phyloP scores from a whole-genome alignment of 1,140 invertebrate species.

The Brachionus asplanchnoidis region DNA sequence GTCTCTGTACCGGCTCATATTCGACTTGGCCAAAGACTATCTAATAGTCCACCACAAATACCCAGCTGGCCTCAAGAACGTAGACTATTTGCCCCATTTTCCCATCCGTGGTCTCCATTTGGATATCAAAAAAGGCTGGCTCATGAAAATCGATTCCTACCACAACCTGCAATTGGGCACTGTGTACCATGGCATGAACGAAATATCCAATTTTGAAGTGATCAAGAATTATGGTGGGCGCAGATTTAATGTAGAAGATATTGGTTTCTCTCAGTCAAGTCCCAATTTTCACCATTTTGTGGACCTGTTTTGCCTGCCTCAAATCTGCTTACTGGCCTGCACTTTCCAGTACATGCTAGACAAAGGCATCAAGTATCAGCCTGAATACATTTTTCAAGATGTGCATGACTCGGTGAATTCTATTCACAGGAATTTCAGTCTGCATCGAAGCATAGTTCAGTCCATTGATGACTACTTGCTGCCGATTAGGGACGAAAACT shows the following conservation, averaged over 20 bases:
- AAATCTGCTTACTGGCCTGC: slow-evolving; percentile 56
- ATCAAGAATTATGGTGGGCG: slow-evolving; percentile 72
- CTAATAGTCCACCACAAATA: slow-evolving; percentile 71
- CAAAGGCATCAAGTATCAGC: slow-evolving; percentile 85
- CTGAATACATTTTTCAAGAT: slow-evolving; percentile 69
- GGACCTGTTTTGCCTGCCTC: slow-evolving; percentile 92
- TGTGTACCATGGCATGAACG: slow-evolving; percentile 78
- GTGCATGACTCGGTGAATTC: slow-evolving; percentile 77
- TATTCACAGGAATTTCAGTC: slow-evolving; percentile 72
- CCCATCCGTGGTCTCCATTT: slow-evolving; percentile 38
- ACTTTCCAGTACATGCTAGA: slow-evolving; percentile 69
- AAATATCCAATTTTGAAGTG: slow-evolving; percentile 77
- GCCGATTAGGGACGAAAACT: slow-evolving; percentile 42
- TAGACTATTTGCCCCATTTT: slow-evolving; percentile 26
- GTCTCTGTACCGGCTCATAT: slow-evolving; percentile 80
- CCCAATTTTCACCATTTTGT: slow-evolving; percentile 86
- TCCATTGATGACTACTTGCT: slow-evolving; percentile 47
- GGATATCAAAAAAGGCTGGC: slow-evolving; percentile 63
- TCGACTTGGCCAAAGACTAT: slow-evolving; percentile 78
- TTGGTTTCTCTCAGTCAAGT: slow-evolving; percentile 57
- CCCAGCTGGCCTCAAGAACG: slow-evolving; percentile 12
- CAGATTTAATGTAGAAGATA: slow-evolving; percentile 56
- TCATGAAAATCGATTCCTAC: slow-evolving; percentile 91
- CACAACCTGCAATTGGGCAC: slow-evolving; percentile 89
- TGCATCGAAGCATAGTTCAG: slow-evolving; percentile 77